Evolutionary conservation across 2,797 vertebrate genomes (phyloP), one percentile per base, ranked within the genome.

Genomic region (Lithobates pipiens): DNA sequence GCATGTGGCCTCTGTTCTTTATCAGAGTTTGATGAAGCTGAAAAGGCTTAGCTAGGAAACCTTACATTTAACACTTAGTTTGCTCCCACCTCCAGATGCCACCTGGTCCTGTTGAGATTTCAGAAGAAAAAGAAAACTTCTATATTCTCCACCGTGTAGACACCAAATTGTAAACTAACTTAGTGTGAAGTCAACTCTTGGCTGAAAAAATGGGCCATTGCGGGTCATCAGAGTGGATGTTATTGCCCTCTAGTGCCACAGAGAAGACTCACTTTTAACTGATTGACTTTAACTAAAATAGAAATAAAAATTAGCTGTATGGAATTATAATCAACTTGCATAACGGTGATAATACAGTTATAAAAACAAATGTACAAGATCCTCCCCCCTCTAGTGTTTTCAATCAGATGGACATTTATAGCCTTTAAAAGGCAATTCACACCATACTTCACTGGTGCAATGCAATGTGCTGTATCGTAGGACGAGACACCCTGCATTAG

Each of bases 191-290:
- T 77, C 76, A 34, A 54, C n/a, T 74, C 74, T 71, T 57, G n/a
- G 27, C 32, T 76, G 85, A 85, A 67, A 65, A 34, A 68, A 42
- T 23, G 72, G 11, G 10, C 42, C 83, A 29, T 34, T 63, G 29
- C 23, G 27, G 73, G 80, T 73, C 76, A 44, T 76, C 44, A 80
- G 10, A 84, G 77, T 75, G 77, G 82, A 27, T 80, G 50, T 46
- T 79, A 84, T 84, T 76, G 76, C 77, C 80, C 84, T 85, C 87
- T 83, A 85, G 65, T 87, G 86, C 81, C 86, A 70, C 42, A 87
- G 63, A 23, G 57, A 67, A 74, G 86, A 80, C 46, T 71, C 76
- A 87, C 73, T 83, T 77, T 70, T 54, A 77, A 42, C 82, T 36
- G 23, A 69, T 44, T 36, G 36, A 29, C 54, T 72, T 72, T 72